These are phyloP conservation scores for Nephrocerus scutellatus DNA, from an alignment of 2,888 invertebrate species.

Conservation along the genomic window DNA sequence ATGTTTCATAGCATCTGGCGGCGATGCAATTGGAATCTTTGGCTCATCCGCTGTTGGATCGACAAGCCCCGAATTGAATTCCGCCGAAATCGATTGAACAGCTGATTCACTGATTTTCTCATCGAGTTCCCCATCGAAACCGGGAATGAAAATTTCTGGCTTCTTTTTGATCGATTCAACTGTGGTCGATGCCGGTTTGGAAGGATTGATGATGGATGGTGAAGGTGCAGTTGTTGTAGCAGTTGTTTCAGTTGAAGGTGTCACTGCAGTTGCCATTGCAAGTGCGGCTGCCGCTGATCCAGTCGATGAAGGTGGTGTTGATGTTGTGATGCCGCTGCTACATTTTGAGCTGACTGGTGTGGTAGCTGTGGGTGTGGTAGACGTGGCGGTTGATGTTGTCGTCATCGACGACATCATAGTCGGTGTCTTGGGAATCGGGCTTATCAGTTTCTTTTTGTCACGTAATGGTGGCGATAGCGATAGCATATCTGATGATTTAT, in stretches of 20 bases:
- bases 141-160: conserved; percentile 59
- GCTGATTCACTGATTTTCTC: conserved; percentile 71
- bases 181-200: conserved; percentile 35
- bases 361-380: conserved; percentile 34
- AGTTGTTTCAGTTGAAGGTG: background rate
- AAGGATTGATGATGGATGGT: background rate
- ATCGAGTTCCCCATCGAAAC: conserved; percentile 61
- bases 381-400: conserved; percentile 28
- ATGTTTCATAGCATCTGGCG: conserved; percentile 47
- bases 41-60: conserved; percentile 44
- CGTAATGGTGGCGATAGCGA: conserved; percentile 39
- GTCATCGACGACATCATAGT: conserved; percentile 30
- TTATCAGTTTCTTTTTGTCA: conserved; percentile 46
- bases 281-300: conserved; percentile 17
- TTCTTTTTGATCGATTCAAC: conserved; percentile 43
- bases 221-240: too few species aligned
- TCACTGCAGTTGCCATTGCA: conserved; percentile 16
- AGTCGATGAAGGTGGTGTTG: conserved; percentile 30
- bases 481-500: conserved; percentile 27
- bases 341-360: too few species aligned
- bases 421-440: conserved; percentile 55
- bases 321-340: too few species aligned
- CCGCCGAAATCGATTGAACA: conserved; percentile 68
- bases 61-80: conserved; percentile 45
- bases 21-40: conserved; percentile 44